These are phyloP conservation scores for Labeo catla DNA, from an alignment of 2,113 vertebrate genomes.

Conservation along the genomic window DNA sequence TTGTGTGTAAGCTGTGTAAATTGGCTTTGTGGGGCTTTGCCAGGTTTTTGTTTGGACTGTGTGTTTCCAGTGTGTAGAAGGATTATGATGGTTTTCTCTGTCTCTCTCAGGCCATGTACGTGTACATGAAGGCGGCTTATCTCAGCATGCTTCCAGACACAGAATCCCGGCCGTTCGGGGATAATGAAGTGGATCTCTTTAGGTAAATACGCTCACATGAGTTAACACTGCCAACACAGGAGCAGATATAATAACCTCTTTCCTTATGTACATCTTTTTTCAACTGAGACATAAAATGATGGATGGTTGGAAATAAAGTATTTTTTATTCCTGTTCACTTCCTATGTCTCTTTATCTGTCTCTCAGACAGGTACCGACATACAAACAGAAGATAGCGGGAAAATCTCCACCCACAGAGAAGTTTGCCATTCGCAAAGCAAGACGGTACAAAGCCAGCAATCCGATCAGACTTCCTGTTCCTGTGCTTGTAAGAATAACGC, in stretches of 20 bases:
- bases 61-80: background rate
- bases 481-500: constrained; percentile 73
- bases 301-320: background rate
- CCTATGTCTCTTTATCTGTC: background rate
- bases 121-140: constrained; percentile 85
- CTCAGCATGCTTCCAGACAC: constrained; percentile 81
- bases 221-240: background rate
- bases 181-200: constrained; percentile 80
- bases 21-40: constrained; percentile 15
- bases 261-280: background rate
- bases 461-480: constrained; percentile 74
- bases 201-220: constrained; percentile 64
- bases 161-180: constrained; percentile 78
- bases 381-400: constrained; percentile 84
- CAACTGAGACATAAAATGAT: no score
- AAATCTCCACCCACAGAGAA: constrained; percentile 85
- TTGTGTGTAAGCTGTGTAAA: background rate
- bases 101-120: constrained; percentile 78
- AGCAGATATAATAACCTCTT: background rate
- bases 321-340: background rate
- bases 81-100: background rate
- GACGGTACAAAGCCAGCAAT: constrained; percentile 73
- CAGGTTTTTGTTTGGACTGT: constrained; percentile 27
- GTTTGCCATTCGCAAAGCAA: constrained; percentile 83
- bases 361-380: constrained; percentile 77